Conservation (phyloP, 2,797 vertebrate genomes). For the Salmo trutta region DNA sequence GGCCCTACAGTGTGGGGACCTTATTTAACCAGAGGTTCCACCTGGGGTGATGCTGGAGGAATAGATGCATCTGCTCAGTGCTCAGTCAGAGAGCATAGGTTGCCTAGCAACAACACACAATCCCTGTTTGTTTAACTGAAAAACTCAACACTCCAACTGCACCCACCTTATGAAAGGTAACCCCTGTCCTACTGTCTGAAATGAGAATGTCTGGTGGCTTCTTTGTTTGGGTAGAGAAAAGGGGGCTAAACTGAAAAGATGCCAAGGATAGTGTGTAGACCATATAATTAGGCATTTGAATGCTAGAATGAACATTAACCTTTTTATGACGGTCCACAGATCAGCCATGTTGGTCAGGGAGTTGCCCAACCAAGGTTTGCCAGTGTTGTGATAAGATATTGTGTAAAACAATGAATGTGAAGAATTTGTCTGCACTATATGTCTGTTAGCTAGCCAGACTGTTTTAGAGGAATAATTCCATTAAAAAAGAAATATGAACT, state of each 20-base stretch:
- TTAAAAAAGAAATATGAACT: too few species aligned
- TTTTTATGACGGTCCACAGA: too few species aligned
- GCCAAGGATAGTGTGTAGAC: not conserved
- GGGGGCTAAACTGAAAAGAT: not conserved
- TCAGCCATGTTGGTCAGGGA: too few species aligned
- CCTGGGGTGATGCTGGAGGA: slow-evolving; percentile 39
- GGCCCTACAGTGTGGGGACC: not conserved
- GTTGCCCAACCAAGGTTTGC: too few species aligned
- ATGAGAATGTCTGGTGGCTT: not conserved
- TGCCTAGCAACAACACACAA: slow-evolving; percentile 58
- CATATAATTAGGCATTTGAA: too few species aligned
- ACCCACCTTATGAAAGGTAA: slow-evolving; percentile 16
- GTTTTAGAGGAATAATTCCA: too few species aligned
- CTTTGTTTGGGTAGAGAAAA: not conserved
- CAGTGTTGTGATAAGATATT: too few species aligned
- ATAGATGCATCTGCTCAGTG: slow-evolving; percentile 43
- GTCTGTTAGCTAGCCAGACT: too few species aligned
- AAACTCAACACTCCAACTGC: slow-evolving; percentile 13
- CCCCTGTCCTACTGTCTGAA: slow-evolving; percentile 10
- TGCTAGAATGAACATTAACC: too few species aligned
- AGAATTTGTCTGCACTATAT: too few species aligned
- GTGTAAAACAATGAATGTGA: too few species aligned
- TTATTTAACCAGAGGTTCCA: slow-evolving; percentile 17
- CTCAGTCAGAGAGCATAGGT: slow-evolving; percentile 48
- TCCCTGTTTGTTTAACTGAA: slow-evolving; percentile 51